These are phyloP conservation scores for Megaceryle alcyon DNA, from an alignment of 2,797 vertebrate species.

Conservation along the genomic window DNA sequence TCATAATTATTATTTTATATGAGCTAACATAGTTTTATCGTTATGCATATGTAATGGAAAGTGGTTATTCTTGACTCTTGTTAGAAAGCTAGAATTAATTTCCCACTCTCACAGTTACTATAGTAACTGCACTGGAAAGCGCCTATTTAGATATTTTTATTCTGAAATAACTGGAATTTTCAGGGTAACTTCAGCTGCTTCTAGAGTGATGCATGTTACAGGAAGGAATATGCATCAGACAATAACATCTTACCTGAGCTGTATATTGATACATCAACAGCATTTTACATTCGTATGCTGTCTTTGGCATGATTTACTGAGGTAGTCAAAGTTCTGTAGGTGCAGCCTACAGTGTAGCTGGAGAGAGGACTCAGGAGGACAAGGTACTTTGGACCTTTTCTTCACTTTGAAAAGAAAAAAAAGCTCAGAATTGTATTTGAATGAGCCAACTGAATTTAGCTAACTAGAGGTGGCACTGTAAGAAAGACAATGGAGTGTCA, in stretches of 20 bases:
- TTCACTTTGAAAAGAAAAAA: neutral
- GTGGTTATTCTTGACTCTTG: slow-evolving; percentile 64
- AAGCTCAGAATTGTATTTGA: neutral
- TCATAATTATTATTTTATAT: slow-evolving; percentile 65
- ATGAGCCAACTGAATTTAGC: neutral
- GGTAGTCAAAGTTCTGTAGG: neutral
- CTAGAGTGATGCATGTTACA: neutral
- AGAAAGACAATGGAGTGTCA: neutral
- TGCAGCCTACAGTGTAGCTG: neutral
- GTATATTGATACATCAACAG: neutral
- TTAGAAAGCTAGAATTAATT: slow-evolving; percentile 59
- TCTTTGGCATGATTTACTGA: neutral
- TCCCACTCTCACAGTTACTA: slow-evolving; percentile 53
- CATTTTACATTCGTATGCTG: neutral
- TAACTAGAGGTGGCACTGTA: neutral
- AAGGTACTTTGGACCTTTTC: neutral
- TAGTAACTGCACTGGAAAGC: slow-evolving; percentile 53
- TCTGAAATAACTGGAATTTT: slow-evolving; percentile 33
- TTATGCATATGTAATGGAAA: slow-evolving; percentile 48
- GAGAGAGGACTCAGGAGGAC: neutral
- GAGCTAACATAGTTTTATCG: slow-evolving; percentile 44
- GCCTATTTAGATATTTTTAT: slow-evolving; percentile 53
- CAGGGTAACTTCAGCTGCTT: neutral
- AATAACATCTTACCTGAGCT: neutral
- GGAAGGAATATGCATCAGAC: neutral